Conservation (phyloP, 1,140 invertebrate species). For the Sitophilus oryzae region DNA sequence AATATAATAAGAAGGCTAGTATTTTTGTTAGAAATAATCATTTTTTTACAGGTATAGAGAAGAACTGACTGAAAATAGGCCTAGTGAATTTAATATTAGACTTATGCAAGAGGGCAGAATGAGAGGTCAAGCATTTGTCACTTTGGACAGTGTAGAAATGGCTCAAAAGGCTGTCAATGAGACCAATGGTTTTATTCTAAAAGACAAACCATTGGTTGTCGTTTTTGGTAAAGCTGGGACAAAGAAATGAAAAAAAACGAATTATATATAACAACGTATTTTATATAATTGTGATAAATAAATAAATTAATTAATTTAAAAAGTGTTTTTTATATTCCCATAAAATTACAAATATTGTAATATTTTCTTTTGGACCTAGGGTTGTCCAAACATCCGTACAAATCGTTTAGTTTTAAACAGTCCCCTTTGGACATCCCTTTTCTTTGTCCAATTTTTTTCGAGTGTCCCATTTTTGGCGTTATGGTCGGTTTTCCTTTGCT, state of each 20-base stretch:
- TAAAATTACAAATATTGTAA: slow-evolving; percentile 54
- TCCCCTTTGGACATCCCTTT: slow-evolving; percentile 58
- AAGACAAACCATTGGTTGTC: slow-evolving; percentile 86
- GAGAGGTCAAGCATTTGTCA: slow-evolving; percentile 94
- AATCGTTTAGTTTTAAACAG: slow-evolving; percentile 64
- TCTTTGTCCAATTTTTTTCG: slow-evolving; percentile 52
- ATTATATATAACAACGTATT: not conserved
- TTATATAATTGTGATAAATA: slow-evolving; percentile 3
- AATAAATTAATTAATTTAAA: slow-evolving; percentile 3
- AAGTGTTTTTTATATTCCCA: slow-evolving; percentile 47
- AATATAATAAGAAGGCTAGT: no score
- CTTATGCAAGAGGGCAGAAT: slow-evolving; percentile 92
- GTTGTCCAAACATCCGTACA: slow-evolving; percentile 59
- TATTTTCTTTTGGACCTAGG: slow-evolving; percentile 53
- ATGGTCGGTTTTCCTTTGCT: slow-evolving; percentile 55
- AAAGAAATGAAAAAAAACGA: slow-evolving; percentile 20
- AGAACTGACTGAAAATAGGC: slow-evolving; percentile 43
- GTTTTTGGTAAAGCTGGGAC: slow-evolving; percentile 69
- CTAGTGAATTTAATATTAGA: slow-evolving; percentile 70
- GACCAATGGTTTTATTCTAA: slow-evolving; percentile 84
- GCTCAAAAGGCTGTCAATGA: slow-evolving; percentile 73
- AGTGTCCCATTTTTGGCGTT: slow-evolving; percentile 50
- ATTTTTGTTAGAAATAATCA: no score
- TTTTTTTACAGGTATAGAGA: slow-evolving; percentile 45
- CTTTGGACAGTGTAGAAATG: slow-evolving; percentile 62